Evolutionary conservation across 2,113 vertebrate genomes (phyloP).

Genomic region (Corythaixoides concolor): DNA sequence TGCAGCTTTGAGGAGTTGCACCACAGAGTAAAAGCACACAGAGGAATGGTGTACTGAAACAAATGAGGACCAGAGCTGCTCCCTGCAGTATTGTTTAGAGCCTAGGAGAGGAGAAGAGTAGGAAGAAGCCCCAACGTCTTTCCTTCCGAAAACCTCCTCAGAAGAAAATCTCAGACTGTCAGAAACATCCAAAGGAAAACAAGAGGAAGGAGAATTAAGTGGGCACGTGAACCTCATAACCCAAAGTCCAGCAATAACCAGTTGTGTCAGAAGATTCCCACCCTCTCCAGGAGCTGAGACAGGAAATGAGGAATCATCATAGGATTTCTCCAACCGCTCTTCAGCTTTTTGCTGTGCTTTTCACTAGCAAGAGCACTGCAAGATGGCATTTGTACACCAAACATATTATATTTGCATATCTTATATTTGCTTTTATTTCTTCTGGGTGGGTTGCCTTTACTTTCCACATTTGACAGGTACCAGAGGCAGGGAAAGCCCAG

Average conservation of each 20-base stretch:
- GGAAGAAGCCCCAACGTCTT: not conserved
- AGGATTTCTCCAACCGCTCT: not conserved
- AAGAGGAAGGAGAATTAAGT: not conserved
- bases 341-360: not conserved
- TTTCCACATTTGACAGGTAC: not conserved
- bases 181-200: not conserved
- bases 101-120: not conserved
- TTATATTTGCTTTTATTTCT: not conserved
- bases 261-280: not conserved
- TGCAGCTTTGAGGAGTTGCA: not conserved
- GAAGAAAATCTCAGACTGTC: not conserved
- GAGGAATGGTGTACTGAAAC: not conserved
- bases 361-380: not conserved
- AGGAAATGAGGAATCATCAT: not conserved
- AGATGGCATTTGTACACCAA: not conserved
- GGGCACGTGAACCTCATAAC: not conserved
- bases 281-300: not conserved
- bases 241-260: not conserved
- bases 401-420: not conserved
- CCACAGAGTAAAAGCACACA: fast-evolving
- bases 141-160: not conserved
- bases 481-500: not conserved
- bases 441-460: not conserved
- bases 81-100: not conserved
- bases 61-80: fast-evolving